Evolutionary conservation across 2,888 invertebrate genomes (phyloP).

Genomic region (Ennomos quercinarius): DNA sequence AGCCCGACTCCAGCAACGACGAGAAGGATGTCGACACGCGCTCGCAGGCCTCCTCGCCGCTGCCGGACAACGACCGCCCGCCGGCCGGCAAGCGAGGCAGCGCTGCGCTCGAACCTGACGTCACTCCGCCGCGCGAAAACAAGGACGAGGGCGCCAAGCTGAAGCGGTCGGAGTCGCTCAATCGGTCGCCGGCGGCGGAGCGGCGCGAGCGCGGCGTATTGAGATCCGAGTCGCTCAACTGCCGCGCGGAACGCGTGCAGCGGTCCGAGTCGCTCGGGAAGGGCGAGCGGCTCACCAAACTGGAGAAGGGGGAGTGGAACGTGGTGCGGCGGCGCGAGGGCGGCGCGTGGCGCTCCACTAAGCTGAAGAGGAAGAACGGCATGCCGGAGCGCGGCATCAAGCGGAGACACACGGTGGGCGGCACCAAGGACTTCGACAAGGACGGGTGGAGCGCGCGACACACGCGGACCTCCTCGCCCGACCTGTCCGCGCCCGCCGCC

Average conservation of each 20-base stretch:
- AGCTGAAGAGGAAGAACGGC: constrained; percentile 90
- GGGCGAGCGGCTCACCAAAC: constrained; percentile 82
- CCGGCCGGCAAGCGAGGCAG: constrained; percentile 57
- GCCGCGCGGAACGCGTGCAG: constrained; percentile 62
- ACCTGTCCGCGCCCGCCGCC: constrained; percentile 75
- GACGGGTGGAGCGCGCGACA: constrained; percentile 86
- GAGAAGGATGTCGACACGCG: constrained; percentile 92
- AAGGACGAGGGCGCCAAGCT: constrained; percentile 59
- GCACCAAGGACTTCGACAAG: constrained; percentile 93
- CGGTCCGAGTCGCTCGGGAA: constrained; percentile 58
- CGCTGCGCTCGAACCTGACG: constrained; percentile 50
- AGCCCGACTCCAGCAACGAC: constrained; percentile 46
- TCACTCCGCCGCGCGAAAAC: constrained; percentile 31
- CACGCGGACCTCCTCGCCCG: constrained; percentile 86
- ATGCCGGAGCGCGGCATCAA: constrained; percentile 94
- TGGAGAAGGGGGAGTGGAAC: constrained; percentile 90
- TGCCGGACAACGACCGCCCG: constrained; percentile 75
- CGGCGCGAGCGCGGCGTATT: constrained; percentile 77
- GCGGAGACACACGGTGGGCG: constrained; percentile 96
- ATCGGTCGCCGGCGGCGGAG: constrained; percentile 82
- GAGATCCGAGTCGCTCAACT: constrained; percentile 87
- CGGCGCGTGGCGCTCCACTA: constrained; percentile 84
- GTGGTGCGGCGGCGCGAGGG: constrained; percentile 87
- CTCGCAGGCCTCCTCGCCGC: constrained; percentile 80
- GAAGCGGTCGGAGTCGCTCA: constrained; percentile 87